phyloP scores from a whole-genome alignment of 2,113 vertebrate species.

The Rhipidura dahli region DNA sequence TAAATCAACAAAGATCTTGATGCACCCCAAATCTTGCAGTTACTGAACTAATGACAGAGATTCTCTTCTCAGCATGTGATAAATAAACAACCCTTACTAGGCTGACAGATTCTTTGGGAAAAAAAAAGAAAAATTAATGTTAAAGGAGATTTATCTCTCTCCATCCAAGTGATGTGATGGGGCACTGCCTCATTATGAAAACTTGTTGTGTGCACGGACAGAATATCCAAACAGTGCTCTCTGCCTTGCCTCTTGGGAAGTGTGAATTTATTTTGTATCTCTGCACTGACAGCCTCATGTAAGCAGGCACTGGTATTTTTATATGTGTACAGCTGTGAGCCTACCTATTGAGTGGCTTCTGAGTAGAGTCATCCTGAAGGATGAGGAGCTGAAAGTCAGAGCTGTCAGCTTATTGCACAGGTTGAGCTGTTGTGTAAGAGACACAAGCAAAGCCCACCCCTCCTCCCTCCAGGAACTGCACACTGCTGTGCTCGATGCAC shows the following conservation, averaged over 20 bases:
- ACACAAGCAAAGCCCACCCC: not conserved
- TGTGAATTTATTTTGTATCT: not conserved
- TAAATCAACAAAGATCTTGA: not conserved
- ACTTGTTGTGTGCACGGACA: not conserved
- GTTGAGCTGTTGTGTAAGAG: not conserved
- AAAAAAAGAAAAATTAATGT: not conserved
- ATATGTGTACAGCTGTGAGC: not conserved
- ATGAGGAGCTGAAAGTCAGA: not conserved
- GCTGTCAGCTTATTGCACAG: not conserved
- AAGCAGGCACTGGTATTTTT: not conserved
- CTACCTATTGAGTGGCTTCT: not conserved
- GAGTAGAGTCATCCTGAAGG: not conserved
- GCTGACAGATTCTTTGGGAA: not conserved
- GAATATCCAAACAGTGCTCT: not conserved
- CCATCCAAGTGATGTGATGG: not conserved
- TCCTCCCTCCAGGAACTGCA: not conserved
- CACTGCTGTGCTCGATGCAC: not conserved
- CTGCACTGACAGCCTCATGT: not conserved
- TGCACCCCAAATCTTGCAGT: not conserved
- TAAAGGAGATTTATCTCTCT: not conserved
- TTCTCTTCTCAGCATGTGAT: not conserved
- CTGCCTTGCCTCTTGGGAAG: not conserved
- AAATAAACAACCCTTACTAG: not conserved
- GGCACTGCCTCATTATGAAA: not conserved
- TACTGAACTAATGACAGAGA: not conserved